Conservation (phyloP, 2,113 vertebrate species). For the Microcebus lehilahytsara region DNA sequence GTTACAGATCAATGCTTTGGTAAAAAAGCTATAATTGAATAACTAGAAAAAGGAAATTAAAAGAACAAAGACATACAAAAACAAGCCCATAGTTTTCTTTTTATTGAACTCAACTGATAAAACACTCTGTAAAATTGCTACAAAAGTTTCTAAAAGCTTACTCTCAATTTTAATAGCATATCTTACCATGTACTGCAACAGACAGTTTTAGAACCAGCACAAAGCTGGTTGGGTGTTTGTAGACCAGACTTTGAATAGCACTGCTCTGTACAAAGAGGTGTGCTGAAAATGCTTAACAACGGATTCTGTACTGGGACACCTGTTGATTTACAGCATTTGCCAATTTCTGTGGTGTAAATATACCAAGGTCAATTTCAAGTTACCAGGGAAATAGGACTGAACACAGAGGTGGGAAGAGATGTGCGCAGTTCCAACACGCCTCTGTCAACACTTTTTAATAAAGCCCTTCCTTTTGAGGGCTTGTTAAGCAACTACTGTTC, state of each 20-base stretch:
- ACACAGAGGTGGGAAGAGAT: neutral
- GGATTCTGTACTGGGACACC: neutral
- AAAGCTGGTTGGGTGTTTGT: neutral
- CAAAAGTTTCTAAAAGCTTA: neutral
- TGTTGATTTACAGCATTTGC: neutral
- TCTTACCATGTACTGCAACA: neutral
- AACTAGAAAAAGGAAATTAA: neutral
- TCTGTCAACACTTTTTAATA: neutral
- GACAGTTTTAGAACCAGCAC: neutral
- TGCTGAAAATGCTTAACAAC: neutral
- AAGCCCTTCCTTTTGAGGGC: neutral
- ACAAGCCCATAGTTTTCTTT: neutral
- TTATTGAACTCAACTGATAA: neutral
- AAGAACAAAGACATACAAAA: neutral
- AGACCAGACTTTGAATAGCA: neutral
- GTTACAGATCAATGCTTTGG: neutral
- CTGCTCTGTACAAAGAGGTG: neutral
- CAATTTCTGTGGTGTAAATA: neutral
- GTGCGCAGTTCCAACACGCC: neutral
- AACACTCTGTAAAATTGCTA: neutral
- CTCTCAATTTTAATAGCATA: neutral
- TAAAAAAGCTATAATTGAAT: slow-evolving; percentile 1
- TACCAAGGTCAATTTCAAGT: neutral
- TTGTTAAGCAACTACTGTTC: neutral
- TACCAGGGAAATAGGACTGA: neutral